A percentile compares a stretch with the other conserved stretches of the same genome.
Evolutionary conservation across 2,888 invertebrate species (phyloP).

Genomic region (Torymus aiolomorphi): DNA sequence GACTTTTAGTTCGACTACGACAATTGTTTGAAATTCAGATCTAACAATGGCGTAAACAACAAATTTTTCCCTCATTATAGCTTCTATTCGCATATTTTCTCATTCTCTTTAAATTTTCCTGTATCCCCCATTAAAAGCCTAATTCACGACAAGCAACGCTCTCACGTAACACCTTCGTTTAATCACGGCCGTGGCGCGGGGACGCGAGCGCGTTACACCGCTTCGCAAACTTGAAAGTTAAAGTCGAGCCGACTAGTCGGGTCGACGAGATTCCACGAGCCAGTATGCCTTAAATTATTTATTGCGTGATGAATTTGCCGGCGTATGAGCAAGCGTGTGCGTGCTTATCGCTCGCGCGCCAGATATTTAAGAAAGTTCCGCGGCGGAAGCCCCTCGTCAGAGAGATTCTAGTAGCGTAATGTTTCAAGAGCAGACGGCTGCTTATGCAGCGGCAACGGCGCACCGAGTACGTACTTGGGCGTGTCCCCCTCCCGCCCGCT

Average conservation of each 20-base stretch:
- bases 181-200: constrained; percentile 19
- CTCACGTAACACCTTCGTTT: constrained; percentile 23
- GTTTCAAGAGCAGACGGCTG: constrained; percentile 20
- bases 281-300: constrained; percentile 62
- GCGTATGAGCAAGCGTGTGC: not conserved
- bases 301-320: constrained; percentile 58
- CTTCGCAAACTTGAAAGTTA: constrained; percentile 38
- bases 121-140: too few species aligned
- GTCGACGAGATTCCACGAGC: constrained; percentile 26
- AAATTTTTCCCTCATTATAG: too few species aligned
- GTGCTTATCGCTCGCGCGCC: constrained; percentile 60
- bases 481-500: too few species aligned
- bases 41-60: too few species aligned
- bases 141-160: too few species aligned
- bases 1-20: too few species aligned
- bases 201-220: too few species aligned
- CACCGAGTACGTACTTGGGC: too few species aligned
- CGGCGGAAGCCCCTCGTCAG: constrained; percentile 19
- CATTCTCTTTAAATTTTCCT: too few species aligned
- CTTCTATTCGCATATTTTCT: too few species aligned
- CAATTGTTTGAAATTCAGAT: too few species aligned
- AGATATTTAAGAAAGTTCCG: constrained; percentile 59
- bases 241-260: constrained; percentile 13
- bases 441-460: too few species aligned
- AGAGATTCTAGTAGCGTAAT: constrained; percentile 37